These are phyloP conservation scores for Camelus dromedarius DNA, from an alignment of 2,113 vertebrate genomes.

Conservation along the genomic window DNA sequence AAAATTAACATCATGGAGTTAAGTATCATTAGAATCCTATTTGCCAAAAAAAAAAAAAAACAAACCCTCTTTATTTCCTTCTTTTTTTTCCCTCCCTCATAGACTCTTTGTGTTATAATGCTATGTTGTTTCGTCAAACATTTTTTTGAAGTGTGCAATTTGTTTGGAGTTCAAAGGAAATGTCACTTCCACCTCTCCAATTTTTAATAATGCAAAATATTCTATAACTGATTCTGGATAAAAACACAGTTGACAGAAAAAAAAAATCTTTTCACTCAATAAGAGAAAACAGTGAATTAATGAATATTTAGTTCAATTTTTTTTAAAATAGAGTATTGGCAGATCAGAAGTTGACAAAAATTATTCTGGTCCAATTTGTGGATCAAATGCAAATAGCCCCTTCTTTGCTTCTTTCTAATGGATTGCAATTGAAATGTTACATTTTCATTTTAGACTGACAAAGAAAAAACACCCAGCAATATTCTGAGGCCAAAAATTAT, in stretches of 20 bases:
- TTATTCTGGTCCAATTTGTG: slow-evolving; percentile 87
- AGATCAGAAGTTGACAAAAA: slow-evolving; percentile 87
- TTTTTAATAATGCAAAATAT: slow-evolving; percentile 82
- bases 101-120: slow-evolving; percentile 10
- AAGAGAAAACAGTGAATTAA: slow-evolving; percentile 85
- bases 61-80: not conserved
- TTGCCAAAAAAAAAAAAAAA: not conserved
- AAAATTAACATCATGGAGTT: not conserved
- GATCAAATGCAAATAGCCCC: slow-evolving; percentile 84
- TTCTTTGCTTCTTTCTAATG: slow-evolving; percentile 82
- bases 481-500: slow-evolving; percentile 87
- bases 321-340: slow-evolving; percentile 70
- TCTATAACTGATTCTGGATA: slow-evolving; percentile 63
- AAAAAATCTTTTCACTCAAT: slow-evolving; percentile 82
- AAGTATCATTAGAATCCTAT: not conserved
- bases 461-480: slow-evolving; percentile 85
- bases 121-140: slow-evolving; percentile 59
- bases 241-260: slow-evolving; percentile 69
- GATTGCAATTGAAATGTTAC: slow-evolving; percentile 87
- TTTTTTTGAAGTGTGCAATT: slow-evolving; percentile 73
- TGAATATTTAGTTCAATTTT: slow-evolving; percentile 84
- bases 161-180: slow-evolving; percentile 69
- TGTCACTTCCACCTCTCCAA: slow-evolving; percentile 60
- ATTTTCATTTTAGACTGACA: slow-evolving; percentile 88
- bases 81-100: not conserved